These are phyloP conservation scores for Ploceus nigricollis DNA, from an alignment of 2,113 vertebrate genomes.

Conservation along the genomic window DNA sequence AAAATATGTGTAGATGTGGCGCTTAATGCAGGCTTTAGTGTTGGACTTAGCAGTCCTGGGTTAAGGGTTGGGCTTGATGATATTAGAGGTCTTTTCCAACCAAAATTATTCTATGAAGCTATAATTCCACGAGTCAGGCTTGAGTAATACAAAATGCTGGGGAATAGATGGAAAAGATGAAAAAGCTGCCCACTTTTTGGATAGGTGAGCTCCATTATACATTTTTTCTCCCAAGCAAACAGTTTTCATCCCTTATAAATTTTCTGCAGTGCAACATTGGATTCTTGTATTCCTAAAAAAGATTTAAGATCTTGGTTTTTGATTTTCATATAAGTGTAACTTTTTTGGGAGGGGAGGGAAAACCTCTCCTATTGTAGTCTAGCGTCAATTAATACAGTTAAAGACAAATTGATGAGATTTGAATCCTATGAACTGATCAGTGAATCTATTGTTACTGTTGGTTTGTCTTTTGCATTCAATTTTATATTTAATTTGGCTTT, in stretches of 20 bases:
- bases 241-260: not conserved
- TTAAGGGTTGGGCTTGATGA: not conserved
- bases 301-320: not conserved
- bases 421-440: not conserved
- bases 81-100: not conserved
- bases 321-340: not conserved
- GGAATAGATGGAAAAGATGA: not conserved
- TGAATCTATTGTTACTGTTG: not conserved
- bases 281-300: not conserved
- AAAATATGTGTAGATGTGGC: not conserved
- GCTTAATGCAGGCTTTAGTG: not conserved
- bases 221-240: no score
- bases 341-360: accelerated
- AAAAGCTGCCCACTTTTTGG: not conserved
- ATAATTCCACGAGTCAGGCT: not conserved
- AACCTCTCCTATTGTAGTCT: not conserved
- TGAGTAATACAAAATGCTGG: not conserved
- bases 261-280: not conserved
- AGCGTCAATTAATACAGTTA: not conserved
- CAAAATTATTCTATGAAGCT: not conserved
- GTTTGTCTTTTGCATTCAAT: not conserved
- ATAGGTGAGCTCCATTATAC: not conserved
- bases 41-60: not conserved
- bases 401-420: not conserved
- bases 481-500: not conserved